Percentiles rank a stretch among this genome's conserved stretches.
These are phyloP conservation scores for Scylla paramamosain DNA, from an alignment of 1,140 invertebrate species.

Conservation along the genomic window DNA sequence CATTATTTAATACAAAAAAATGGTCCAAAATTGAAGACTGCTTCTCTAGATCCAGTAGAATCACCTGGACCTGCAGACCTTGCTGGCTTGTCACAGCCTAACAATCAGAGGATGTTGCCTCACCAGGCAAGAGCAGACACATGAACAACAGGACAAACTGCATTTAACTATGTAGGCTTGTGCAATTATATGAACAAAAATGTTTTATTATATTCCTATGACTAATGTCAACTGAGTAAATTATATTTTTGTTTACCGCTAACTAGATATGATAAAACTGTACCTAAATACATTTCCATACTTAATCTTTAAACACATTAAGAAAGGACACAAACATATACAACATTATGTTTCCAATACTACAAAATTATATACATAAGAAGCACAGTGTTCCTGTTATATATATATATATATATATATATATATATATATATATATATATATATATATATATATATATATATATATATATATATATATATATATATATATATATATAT, in stretches of 20 bases:
- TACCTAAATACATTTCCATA: background rate
- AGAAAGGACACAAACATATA: slow-evolving; percentile 27
- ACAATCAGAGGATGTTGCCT: slow-evolving; percentile 63
- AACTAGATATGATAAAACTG: background rate
- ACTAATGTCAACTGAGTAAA: background rate
- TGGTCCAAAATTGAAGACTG: slow-evolving; percentile 58
- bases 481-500: background rate
- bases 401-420: background rate
- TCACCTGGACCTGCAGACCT: slow-evolving; percentile 51
- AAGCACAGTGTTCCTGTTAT: slow-evolving; percentile 11
- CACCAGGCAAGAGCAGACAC: slow-evolving; percentile 49
- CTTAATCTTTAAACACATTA: slow-evolving; percentile 26
- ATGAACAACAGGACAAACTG: slow-evolving; percentile 35
- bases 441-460: too few relatives aligned
- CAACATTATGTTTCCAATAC: slow-evolving; percentile 14
- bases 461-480: background rate
- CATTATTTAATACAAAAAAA: slow-evolving; percentile 63
- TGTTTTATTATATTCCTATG: background rate
- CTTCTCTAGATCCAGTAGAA: slow-evolving; percentile 51
- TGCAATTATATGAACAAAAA: slow-evolving; percentile 31
- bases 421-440: background rate
- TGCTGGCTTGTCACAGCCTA: slow-evolving; percentile 61
- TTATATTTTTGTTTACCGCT: background rate
- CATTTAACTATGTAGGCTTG: background rate
- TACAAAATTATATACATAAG: slow-evolving; percentile 45